These are phyloP conservation scores for Dorcus parallelipipedus DNA, from an alignment of 2,888 invertebrate species.

Conservation along the genomic window DNA sequence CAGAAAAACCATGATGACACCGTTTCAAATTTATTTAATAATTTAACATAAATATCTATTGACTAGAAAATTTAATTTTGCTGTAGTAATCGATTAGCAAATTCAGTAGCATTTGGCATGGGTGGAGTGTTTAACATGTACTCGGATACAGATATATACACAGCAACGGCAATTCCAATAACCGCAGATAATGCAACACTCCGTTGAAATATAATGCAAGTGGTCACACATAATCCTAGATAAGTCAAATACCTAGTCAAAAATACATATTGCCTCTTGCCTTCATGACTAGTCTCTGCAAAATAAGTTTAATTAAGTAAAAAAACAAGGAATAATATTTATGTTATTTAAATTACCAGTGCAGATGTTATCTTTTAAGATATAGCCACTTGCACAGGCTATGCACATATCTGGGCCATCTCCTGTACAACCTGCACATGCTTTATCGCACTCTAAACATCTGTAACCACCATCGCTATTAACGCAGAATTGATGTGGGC, in stretches of 20 bases:
- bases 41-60: neutral
- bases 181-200: slow-evolving; percentile 72
- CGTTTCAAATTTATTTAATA: no score
- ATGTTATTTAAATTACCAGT: slow-evolving; percentile 53
- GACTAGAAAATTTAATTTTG: neutral
- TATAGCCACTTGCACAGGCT: slow-evolving; percentile 72
- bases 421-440: slow-evolving; percentile 80
- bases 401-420: slow-evolving; percentile 91
- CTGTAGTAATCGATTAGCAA: slow-evolving; percentile 33
- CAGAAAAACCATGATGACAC: no score
- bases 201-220: slow-evolving; percentile 80
- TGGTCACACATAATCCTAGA: slow-evolving; percentile 77
- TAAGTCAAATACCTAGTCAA: slow-evolving; percentile 78
- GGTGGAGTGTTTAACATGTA: slow-evolving; percentile 59
- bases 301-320: slow-evolving; percentile 13
- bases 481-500: slow-evolving; percentile 76
- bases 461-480: slow-evolving; percentile 82
- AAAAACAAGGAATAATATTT: slow-evolving; percentile 3
- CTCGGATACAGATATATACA: slow-evolving; percentile 83
- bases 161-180: slow-evolving; percentile 74
- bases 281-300: slow-evolving; percentile 51
- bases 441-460: slow-evolving; percentile 80
- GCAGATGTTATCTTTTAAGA: slow-evolving; percentile 72
- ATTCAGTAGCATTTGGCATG: slow-evolving; percentile 35
- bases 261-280: slow-evolving; percentile 57